Conservation (phyloP, 2,888 invertebrate genomes). For the Ischnura elegans region DNA sequence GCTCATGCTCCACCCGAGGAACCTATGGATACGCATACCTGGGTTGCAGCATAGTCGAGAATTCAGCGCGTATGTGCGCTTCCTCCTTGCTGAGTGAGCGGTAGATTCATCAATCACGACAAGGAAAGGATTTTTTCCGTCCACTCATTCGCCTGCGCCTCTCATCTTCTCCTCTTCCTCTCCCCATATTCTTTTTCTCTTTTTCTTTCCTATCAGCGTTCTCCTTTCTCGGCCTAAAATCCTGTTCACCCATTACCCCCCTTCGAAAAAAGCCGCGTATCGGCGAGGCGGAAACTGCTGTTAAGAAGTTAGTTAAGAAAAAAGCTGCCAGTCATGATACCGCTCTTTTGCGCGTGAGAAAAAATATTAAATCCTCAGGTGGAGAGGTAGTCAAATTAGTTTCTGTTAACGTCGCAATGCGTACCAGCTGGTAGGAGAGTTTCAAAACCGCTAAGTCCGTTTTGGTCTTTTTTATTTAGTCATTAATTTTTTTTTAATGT, state of each 20-base stretch:
- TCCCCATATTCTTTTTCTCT: not conserved
- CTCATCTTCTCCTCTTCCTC: not conserved
- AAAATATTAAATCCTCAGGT: not conserved
- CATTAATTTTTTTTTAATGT: not conserved
- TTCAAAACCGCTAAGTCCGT: not conserved
- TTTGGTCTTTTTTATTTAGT: not conserved
- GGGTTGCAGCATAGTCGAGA: too few relatives aligned
- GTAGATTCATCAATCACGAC: not conserved
- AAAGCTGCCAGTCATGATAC: constrained; percentile 2
- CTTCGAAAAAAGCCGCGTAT: not conserved
- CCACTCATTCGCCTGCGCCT: not conserved
- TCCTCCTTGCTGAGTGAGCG: not conserved
- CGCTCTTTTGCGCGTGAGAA: not conserved
- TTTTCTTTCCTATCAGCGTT: not conserved
- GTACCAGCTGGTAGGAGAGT: not conserved
- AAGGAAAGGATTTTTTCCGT: not conserved
- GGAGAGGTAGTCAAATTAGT: not conserved
- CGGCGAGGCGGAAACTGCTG: not conserved
- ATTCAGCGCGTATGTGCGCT: not conserved
- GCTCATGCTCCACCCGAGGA: too few relatives aligned
- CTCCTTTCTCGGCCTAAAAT: not conserved
- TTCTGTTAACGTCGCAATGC: not conserved
- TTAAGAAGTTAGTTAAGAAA: not conserved
- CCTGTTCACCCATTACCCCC: not conserved
- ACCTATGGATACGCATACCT: too few relatives aligned